A percentile compares a stretch with the other conserved stretches of the same genome.
Conservation (phyloP, 2,113 vertebrate species). For the Apteryx mantelli region DNA sequence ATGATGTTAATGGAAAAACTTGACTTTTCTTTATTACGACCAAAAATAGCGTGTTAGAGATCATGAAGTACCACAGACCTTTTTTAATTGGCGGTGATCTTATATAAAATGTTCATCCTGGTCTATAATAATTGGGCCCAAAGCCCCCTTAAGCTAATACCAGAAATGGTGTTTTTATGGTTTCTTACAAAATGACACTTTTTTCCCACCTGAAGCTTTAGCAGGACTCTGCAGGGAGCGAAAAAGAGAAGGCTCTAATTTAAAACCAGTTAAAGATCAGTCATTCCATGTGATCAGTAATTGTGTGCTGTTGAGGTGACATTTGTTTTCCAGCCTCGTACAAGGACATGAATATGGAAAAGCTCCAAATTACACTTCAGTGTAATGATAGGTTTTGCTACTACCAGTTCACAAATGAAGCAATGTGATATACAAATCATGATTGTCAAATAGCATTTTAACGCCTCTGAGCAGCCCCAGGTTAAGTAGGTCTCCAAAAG, state of each 20-base stretch:
- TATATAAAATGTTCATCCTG: neutral
- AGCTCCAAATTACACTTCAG: neutral
- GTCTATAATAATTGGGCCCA: neutral
- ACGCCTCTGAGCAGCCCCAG: neutral
- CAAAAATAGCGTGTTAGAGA: neutral
- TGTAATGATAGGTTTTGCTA: neutral
- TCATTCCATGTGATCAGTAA: neutral
- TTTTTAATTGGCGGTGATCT: neutral
- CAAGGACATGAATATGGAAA: neutral
- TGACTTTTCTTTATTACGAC: neutral
- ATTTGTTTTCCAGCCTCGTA: neutral
- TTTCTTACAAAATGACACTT: neutral
- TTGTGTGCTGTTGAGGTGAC: neutral
- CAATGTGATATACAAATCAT: neutral
- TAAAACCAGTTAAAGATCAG: constrained; percentile 31
- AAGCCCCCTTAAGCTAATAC: neutral
- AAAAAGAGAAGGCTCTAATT: neutral
- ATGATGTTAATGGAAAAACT: neutral
- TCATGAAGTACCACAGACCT: neutral
- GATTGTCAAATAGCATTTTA: neutral
- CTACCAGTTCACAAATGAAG: neutral
- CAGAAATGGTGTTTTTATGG: neutral
- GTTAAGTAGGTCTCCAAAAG: neutral
- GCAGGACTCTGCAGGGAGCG: neutral
- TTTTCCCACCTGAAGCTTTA: neutral